Conservation (phyloP, 2,797 vertebrate species). For the Propithecus perrieri region DNA sequence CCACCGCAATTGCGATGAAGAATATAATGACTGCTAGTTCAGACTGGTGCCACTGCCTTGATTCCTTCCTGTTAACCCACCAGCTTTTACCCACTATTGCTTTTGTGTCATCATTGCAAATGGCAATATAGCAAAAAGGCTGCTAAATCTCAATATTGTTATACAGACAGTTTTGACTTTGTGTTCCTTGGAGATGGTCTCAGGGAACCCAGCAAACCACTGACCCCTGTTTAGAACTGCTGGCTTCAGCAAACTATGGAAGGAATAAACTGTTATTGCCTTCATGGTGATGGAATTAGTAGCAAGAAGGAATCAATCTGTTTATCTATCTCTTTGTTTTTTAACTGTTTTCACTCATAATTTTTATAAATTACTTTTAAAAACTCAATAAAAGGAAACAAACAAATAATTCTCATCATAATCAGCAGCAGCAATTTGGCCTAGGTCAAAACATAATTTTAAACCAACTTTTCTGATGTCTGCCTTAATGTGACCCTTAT, state of each 20-base stretch:
- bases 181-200: neutral
- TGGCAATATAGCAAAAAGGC: neutral
- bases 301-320: neutral
- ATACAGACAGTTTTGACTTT: neutral
- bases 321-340: neutral
- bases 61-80: neutral
- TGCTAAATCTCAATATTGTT: fast-evolving
- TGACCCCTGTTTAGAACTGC: too few relatives aligned
- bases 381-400: neutral
- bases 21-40: fast-evolving
- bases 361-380: neutral
- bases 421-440: neutral
- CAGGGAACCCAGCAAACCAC: neutral
- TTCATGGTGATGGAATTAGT: neutral
- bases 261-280: neutral
- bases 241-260: neutral
- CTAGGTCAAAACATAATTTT: neutral
- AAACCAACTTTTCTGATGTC: neutral
- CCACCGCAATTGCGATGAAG: fast-evolving
- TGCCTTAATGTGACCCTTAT: neutral
- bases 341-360: neutral
- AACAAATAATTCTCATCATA: neutral
- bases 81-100: neutral
- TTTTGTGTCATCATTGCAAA: neutral
- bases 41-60: fast-evolving